phyloP scores from a whole-genome alignment of 2,797 vertebrate genomes.

The Lutjanus argentimaculatus region DNA sequence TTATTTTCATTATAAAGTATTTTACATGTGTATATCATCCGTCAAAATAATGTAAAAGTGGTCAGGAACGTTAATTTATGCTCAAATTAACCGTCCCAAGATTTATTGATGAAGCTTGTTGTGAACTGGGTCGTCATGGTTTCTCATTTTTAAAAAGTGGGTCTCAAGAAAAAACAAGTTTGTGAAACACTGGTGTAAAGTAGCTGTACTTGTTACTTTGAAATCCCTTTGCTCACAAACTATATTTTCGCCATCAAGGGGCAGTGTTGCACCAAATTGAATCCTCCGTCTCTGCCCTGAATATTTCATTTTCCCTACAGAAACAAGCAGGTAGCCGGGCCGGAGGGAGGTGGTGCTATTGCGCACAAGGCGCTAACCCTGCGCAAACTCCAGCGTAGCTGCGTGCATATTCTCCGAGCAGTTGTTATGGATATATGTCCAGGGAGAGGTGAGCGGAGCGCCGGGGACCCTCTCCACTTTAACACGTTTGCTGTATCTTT shows the following conservation, averaged over 20 bases:
- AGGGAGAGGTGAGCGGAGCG: slow-evolving; percentile 56
- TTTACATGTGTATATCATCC: too few relatives aligned
- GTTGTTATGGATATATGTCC: slow-evolving; percentile 60
- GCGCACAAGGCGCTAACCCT: slow-evolving; percentile 50
- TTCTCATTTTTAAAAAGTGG: too few relatives aligned
- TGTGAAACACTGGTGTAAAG: too few relatives aligned
- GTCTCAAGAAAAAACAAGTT: too few relatives aligned
- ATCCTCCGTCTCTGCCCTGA: too few relatives aligned
- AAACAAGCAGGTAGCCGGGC: slow-evolving; percentile 29
- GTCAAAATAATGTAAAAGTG: too few relatives aligned
- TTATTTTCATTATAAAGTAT: too few relatives aligned
- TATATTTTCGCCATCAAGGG: slow-evolving; percentile 31
- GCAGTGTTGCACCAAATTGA: slow-evolving; percentile 36
- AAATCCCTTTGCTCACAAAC: neutral
- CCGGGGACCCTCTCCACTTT: slow-evolving; percentile 25
- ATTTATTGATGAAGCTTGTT: too few relatives aligned
- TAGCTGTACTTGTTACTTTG: too few relatives aligned
- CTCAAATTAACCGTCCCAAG: too few relatives aligned
- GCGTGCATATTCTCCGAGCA: slow-evolving; percentile 38
- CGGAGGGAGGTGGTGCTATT: slow-evolving; percentile 75
- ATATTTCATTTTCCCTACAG: neutral
- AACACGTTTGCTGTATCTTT: slow-evolving; percentile 19
- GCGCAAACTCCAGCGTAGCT: slow-evolving; percentile 39
- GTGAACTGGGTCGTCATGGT: too few relatives aligned
- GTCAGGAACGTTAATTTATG: too few relatives aligned